These are phyloP conservation scores for Seladonia tumulorum DNA, from an alignment of 2,888 invertebrate genomes.

Conservation along the genomic window DNA sequence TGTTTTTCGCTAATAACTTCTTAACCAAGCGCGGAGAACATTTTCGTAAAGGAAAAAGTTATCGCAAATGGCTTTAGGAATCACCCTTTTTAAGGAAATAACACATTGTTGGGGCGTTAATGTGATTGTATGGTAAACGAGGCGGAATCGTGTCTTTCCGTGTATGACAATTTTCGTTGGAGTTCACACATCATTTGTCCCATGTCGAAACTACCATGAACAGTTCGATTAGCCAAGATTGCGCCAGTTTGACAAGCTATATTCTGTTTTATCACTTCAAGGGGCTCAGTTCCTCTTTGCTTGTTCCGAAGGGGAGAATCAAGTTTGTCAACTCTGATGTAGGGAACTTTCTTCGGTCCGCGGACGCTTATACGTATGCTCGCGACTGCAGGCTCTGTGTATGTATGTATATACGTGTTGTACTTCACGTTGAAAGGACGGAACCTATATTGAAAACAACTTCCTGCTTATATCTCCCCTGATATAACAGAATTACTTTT, in stretches of 20 bases:
- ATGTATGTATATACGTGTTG: slow-evolving; percentile 49
- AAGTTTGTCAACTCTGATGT: slow-evolving; percentile 80
- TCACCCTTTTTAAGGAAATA: too few species aligned
- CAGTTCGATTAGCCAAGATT: slow-evolving; percentile 72
- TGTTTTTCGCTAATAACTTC: too few species aligned
- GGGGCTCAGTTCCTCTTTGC: slow-evolving; percentile 23
- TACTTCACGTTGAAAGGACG: slow-evolving; percentile 2
- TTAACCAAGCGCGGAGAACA: too few species aligned
- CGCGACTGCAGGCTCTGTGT: slow-evolving; percentile 56
- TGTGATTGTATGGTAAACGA: too few species aligned
- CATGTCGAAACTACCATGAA: slow-evolving; percentile 25
- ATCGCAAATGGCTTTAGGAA: too few species aligned
- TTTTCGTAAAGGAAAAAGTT: too few species aligned
- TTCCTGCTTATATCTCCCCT: background rate
- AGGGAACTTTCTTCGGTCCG: slow-evolving; percentile 64
- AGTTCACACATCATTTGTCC: slow-evolving; percentile 38
- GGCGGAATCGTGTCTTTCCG: background rate
- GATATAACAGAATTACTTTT: background rate
- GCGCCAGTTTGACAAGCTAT: slow-evolving; percentile 40
- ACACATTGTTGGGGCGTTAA: background rate
- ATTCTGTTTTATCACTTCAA: slow-evolving; percentile 19
- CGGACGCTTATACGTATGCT: slow-evolving; percentile 49
- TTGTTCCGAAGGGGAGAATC: slow-evolving; percentile 67
- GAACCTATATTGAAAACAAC: slow-evolving; percentile 2
- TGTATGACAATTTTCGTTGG: slow-evolving; percentile 10